A percentile compares a stretch with the other conserved stretches of the same genome.
These are phyloP conservation scores for Syngnathus floridae DNA, from an alignment of 2,113 vertebrate species.

Conservation along the genomic window DNA sequence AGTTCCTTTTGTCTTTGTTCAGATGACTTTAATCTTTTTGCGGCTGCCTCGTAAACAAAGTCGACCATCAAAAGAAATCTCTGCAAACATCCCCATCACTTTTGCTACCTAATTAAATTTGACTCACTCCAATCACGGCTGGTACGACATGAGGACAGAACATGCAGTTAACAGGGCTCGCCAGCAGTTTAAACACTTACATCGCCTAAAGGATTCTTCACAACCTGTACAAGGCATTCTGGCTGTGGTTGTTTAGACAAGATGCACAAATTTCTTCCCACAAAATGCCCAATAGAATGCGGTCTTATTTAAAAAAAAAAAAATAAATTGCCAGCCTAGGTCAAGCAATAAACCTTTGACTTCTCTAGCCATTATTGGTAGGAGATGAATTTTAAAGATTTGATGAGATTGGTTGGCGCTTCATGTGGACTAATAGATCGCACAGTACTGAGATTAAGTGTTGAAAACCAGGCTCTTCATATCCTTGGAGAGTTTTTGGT, in stretches of 20 bases:
- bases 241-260: background rate
- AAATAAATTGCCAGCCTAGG: too few relatives aligned
- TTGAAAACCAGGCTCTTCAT: too few relatives aligned
- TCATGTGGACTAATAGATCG: too few relatives aligned
- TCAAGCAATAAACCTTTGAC: too few relatives aligned
- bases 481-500: too few relatives aligned
- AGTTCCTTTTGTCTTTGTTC: constrained; percentile 18
- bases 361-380: too few relatives aligned
- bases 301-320: too few relatives aligned
- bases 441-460: too few relatives aligned
- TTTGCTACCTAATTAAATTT: constrained; percentile 12
- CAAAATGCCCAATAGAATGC: too few relatives aligned
- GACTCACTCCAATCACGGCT: background rate
- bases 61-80: constrained; percentile 26
- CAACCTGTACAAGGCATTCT: background rate
- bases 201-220: background rate
- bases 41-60: constrained; percentile 31
- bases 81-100: constrained; percentile 23
- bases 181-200: background rate
- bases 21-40: constrained; percentile 26
- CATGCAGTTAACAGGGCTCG: background rate
- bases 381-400: too few relatives aligned
- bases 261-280: background rate
- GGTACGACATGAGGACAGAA: constrained; percentile 5
- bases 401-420: too few relatives aligned